Percentiles rank a stretch among this genome's conserved stretches.
Evolutionary conservation across 2,797 vertebrate genomes (phyloP).

Genomic region (Melanogrammus aeglefinus): DNA sequence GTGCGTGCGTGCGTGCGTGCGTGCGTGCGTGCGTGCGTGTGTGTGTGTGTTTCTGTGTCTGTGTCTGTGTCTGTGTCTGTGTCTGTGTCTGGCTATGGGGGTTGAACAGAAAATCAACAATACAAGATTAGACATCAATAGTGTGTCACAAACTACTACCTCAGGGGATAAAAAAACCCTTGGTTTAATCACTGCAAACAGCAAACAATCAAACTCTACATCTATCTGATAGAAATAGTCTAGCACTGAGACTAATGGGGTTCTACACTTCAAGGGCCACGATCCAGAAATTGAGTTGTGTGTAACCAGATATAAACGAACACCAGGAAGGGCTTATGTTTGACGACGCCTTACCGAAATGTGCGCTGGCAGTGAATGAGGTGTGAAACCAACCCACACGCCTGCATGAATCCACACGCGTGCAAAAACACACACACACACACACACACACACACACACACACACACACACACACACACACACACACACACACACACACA

Average conservation of each 20-base stretch:
- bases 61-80: background rate
- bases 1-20: slow-evolving; percentile 4
- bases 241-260: background rate
- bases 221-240: background rate
- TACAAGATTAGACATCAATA: slow-evolving; percentile 34
- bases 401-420: background rate
- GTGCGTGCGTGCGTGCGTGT: slow-evolving; percentile 9
- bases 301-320: background rate
- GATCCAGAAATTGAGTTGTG: background rate
- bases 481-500: no score
- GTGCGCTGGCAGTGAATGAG: background rate
- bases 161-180: background rate
- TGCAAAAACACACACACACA: no score
- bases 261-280: background rate
- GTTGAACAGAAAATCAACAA: slow-evolving; percentile 11
- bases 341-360: background rate
- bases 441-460: no score
- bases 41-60: background rate
- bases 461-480: no score
- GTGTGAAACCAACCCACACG: background rate
- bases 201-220: background rate
- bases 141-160: background rate
- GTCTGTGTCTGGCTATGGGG: background rate
- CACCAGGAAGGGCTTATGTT: background rate
- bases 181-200: background rate